Evolutionary conservation across 2,113 vertebrate species (phyloP).

Genomic region (Maccullochella peelii): DNA sequence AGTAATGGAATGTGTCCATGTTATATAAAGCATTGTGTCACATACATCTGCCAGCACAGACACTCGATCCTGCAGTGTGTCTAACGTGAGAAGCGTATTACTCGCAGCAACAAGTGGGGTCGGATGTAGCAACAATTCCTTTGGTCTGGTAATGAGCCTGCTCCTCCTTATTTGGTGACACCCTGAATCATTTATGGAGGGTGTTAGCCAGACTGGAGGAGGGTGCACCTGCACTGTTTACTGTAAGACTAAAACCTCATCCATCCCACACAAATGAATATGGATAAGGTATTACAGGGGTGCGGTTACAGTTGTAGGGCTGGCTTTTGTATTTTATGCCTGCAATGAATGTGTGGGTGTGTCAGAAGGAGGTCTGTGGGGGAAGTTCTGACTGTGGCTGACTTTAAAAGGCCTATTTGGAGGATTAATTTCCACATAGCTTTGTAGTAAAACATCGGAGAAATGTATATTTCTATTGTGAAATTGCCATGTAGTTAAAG

Average conservation of each 20-base stretch:
- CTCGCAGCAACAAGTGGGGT: constrained; percentile 50
- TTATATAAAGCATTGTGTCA: constrained; percentile 4
- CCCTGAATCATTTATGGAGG: constrained; percentile 75
- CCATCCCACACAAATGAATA: constrained; percentile 52
- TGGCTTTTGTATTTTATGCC: constrained; percentile 27
- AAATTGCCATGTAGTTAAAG: neutral
- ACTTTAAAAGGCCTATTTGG: neutral
- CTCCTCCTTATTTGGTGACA: constrained; percentile 62
- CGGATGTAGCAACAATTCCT: constrained; percentile 59
- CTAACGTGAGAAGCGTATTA: constrained; percentile 41
- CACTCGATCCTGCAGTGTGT: constrained; percentile 30
- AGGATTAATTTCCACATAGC: constrained; percentile 18
- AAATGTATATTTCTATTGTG: neutral
- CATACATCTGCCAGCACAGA: constrained; percentile 3
- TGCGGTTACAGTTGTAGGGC: constrained; percentile 9
- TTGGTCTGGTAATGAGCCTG: constrained; percentile 66
- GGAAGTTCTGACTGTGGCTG: constrained; percentile 21
- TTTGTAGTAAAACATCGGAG: constrained; percentile 5
- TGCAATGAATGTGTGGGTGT: neutral
- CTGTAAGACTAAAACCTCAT: constrained; percentile 52
- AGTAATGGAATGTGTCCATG: constrained; percentile 42
- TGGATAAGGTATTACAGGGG: constrained; percentile 51
- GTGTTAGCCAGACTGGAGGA: constrained; percentile 42
- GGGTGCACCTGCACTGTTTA: constrained; percentile 36
- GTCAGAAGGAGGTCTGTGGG: constrained; percentile 4